Evolutionary conservation across 2,113 vertebrate genomes (phyloP).

Genomic region (Passer montanus): DNA sequence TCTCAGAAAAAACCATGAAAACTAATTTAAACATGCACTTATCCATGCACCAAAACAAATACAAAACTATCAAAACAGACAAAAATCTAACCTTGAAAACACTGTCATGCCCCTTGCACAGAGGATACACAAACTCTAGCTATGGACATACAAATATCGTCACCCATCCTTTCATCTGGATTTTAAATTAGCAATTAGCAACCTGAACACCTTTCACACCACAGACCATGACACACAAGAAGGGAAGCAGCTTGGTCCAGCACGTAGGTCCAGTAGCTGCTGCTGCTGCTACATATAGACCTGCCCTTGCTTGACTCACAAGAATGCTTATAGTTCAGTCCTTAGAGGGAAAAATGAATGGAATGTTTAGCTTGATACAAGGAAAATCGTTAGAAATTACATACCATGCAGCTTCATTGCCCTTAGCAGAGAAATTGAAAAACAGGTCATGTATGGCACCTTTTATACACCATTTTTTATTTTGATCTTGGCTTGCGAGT

Average conservation of each 20-base stretch:
- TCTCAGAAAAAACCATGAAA: not conserved
- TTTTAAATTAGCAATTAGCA: not conserved
- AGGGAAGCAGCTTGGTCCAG: not conserved
- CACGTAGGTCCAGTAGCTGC: not conserved
- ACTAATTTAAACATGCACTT: not conserved
- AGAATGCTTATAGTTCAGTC: not conserved
- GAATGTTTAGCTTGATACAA: not conserved
- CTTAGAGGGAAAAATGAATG: not conserved
- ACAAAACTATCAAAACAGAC: not conserved
- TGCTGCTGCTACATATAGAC: not conserved
- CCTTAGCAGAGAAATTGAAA: not conserved
- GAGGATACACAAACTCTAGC: not conserved
- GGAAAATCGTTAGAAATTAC: not conserved
- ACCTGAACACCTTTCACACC: not conserved
- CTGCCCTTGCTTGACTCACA: not conserved
- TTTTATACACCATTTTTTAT: not conserved
- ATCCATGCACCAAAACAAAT: not conserved
- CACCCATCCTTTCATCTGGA: not conserved
- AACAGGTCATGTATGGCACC: not conserved
- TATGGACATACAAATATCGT: not conserved
- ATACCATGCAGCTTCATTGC: not conserved
- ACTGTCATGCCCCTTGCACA: not conserved
- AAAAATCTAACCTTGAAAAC: not conserved
- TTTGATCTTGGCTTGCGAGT: not conserved
- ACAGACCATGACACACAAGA: fast-evolving